A percentile compares a stretch with the other conserved stretches of the same genome.
These are phyloP conservation scores for Drosophila pseudotalamancana DNA, from an alignment of 2,888 invertebrate genomes.

Conservation along the genomic window DNA sequence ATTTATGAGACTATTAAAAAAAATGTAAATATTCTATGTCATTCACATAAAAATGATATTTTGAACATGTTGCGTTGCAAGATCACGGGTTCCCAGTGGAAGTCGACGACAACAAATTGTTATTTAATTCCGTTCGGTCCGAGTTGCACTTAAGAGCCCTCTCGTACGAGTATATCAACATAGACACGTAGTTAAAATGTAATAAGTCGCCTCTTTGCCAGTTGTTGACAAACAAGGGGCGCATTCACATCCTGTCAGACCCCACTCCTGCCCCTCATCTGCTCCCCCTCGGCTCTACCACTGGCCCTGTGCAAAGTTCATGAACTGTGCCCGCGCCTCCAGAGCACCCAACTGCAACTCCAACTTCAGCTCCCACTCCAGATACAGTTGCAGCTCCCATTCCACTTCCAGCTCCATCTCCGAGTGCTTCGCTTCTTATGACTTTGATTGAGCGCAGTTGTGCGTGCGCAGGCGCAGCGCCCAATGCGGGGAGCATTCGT, in stretches of 20 bases:
- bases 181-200: constrained; percentile 59
- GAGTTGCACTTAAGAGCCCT: constrained; percentile 26
- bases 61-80: constrained; percentile 1
- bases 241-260: constrained; percentile 67
- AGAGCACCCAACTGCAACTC: constrained; percentile 11
- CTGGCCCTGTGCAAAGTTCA: constrained; percentile 59
- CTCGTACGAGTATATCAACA: constrained; percentile 33
- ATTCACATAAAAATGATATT: constrained; percentile 6
- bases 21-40: constrained; percentile 8
- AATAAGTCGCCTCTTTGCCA: constrained; percentile 55
- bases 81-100: constrained; percentile 2
- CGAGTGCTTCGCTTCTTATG: constrained; percentile 37
- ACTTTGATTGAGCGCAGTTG: constrained; percentile 76
- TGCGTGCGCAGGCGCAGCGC: constrained; percentile 62
- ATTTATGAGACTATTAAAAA: constrained; percentile 10
- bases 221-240: constrained; percentile 76
- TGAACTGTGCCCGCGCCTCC: constrained; percentile 53
- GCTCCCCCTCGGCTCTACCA: constrained; percentile 1
- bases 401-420: constrained; percentile 4
- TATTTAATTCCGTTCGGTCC: constrained; percentile 46
- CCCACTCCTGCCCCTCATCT: constrained; percentile 50
- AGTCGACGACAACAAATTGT: constrained; percentile 47
- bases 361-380: background rate
- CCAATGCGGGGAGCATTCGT: constrained; percentile 17
- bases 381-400: too few relatives aligned